phyloP scores from a whole-genome alignment of 37 sponge, comb jelly and placozoan genomes.

The Cliona cf. orientalis region DNA sequence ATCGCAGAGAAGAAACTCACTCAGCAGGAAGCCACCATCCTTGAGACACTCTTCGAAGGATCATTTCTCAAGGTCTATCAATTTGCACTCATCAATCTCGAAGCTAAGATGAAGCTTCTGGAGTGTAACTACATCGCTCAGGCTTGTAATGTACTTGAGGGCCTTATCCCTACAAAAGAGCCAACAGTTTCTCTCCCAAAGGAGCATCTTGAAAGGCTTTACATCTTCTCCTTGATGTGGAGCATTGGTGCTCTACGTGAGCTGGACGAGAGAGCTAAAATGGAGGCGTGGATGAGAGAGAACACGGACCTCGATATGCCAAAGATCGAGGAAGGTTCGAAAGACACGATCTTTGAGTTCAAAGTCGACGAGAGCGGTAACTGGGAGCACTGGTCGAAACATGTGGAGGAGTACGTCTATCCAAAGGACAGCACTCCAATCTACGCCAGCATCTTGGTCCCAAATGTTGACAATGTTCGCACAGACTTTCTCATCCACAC shows the following conservation, averaged over 20 bases:
- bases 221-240: slow-evolving; percentile 98
- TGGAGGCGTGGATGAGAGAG: slow-evolving; percentile 91
- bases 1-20: slow-evolving; percentile 72
- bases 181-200: slow-evolving; percentile 67
- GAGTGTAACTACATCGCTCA: slow-evolving; percentile 94
- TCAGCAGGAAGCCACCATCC: slow-evolving; percentile 71
- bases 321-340: slow-evolving; percentile 40
- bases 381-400: slow-evolving; percentile 92
- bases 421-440: slow-evolving; percentile 86
- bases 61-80: slow-evolving; percentile 81
- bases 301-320: slow-evolving; percentile 83
- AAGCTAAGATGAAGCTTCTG: slow-evolving; percentile 93
- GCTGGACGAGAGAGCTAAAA: slow-evolving; percentile 90
- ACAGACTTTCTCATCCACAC: slow-evolving; percentile 96
- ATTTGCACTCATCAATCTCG: slow-evolving; percentile 53
- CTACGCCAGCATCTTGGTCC: slow-evolving; percentile 93
- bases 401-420: slow-evolving; percentile 94
- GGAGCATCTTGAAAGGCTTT: slow-evolving; percentile 83
- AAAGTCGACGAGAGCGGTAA: slow-evolving; percentile 77
- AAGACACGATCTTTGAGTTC: slow-evolving; percentile 98
- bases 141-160: slow-evolving; percentile 84
- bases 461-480: slow-evolving; percentile 98
- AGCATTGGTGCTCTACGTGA: slow-evolving; percentile 95
- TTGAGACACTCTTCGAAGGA: slow-evolving; percentile 78
- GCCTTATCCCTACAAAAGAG: slow-evolving; percentile 87